A percentile compares a stretch with the other conserved stretches of the same genome.
phyloP scores from a whole-genome alignment of 2,888 invertebrate genomes.

The Microplitis manilae region DNA sequence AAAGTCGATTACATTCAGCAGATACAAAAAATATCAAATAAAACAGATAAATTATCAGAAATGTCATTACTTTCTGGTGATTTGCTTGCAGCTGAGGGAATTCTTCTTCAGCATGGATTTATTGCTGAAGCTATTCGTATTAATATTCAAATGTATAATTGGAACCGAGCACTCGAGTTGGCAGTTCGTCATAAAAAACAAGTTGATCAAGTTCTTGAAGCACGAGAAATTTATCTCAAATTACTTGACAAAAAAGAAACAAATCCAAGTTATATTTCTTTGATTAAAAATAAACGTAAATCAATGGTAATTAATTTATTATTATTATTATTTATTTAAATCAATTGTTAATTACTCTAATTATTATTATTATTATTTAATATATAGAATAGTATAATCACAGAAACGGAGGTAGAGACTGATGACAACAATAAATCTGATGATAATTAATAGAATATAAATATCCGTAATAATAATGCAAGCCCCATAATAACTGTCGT shows the following conservation, averaged over 20 bases:
- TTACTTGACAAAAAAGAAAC: constrained; percentile 75
- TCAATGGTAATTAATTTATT: background rate
- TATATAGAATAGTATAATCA: background rate
- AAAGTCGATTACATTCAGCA: constrained; percentile 90
- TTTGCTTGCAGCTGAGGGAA: constrained; percentile 80
- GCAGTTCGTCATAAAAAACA: constrained; percentile 82
- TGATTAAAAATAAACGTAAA: constrained; percentile 51
- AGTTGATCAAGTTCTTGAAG: constrained; percentile 81
- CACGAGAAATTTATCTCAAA: constrained; percentile 78
- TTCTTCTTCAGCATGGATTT: constrained; percentile 79
- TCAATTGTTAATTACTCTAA: background rate
- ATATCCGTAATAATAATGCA: constrained; percentile 20
- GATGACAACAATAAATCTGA: background rate
- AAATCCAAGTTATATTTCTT: constrained; percentile 74
- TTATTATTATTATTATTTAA: background rate
- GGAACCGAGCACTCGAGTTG: constrained; percentile 84
- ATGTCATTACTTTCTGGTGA: constrained; percentile 80
- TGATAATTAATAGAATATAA: background rate
- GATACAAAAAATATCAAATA: constrained; percentile 75
- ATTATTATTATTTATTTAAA: background rate
- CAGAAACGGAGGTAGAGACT: background rate
- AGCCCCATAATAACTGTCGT: constrained; percentile 46
- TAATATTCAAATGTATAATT: constrained; percentile 81
- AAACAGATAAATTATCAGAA: constrained; percentile 78
- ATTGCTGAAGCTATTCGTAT: constrained; percentile 81